Base-by-base conservation (phyloP, 2,797 vertebrate genomes). In the Graptemys geographica region DNA sequence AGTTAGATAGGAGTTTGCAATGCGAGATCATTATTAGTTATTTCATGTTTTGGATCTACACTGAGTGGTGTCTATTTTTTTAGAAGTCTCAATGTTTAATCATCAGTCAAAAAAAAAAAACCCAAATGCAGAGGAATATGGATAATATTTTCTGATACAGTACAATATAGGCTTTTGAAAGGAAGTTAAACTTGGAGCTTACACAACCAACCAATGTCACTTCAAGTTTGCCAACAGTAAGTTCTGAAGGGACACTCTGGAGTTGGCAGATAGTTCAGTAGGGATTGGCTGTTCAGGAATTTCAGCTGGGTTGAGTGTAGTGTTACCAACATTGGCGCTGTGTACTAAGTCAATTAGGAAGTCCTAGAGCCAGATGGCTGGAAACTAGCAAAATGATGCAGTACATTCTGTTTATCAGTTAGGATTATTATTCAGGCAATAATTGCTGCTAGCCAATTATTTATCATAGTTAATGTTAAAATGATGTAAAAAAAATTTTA, bases 341-440 rank as follows among this genome's bases (percentile, higher is more conserved):
- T 31, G 81, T 94, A 95, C 95, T 98, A 97, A 98, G 96, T 97
- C 94, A 97, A 97, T 97, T 97, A 96, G 86, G 83, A 93, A 89
- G 98, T 97, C 97, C 95, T 84, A 88, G 79, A 97, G 97, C 97
- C 98, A 99, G 98, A 98, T 98, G 98, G 98, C 95, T 95, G 94
- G 95, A 95, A 96, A 97, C 1, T 5, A 98, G 95, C 89, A 96
- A 97, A 97, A 98, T 97, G 92, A 97, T 96, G 95, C 88, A 97
- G 95, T 94, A 96, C 95, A 94, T 97, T 96, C 96, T 97, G 94
- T 95, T 98, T 97, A 96, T 95, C 95, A 88, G 95, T 94, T 91
- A 82, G 84, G 87, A 96, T 96, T 97, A 97, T 97, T 96, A 96
- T 81, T 97, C 95, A 96, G 86, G 76, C 44, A 72, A 65, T 96